These are phyloP conservation scores for Phoenoteleia sp. DNA, from an alignment of 2,888 invertebrate species.

Conservation along the genomic window DNA sequence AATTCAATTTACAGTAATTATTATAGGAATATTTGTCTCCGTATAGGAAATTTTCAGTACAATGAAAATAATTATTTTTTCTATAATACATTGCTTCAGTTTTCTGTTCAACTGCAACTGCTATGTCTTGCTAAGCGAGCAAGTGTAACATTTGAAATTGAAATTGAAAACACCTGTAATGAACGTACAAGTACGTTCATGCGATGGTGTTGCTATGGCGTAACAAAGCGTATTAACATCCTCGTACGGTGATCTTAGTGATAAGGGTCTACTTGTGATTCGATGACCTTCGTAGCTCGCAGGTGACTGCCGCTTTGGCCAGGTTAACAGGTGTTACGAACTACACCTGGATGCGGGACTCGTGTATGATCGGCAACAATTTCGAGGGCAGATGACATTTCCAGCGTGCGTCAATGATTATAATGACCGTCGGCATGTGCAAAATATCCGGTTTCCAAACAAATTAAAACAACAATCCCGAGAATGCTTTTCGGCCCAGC, in stretches of 20 bases:
- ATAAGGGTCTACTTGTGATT: conserved; percentile 71
- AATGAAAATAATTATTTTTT: no score
- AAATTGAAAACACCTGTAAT: conserved; percentile 64
- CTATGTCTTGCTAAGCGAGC: conserved; percentile 14
- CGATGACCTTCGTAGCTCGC: conserved; percentile 70
- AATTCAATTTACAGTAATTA: no score
- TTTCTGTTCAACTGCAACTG: conserved; percentile 8
- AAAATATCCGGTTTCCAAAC: conserved; percentile 51
- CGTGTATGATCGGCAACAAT: conserved; percentile 50
- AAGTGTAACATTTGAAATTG: conserved; percentile 49
- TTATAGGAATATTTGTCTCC: no score
- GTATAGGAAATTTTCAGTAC: no score
- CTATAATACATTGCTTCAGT: no score
- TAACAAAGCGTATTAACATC: conserved; percentile 66
- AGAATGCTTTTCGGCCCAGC: background rate
- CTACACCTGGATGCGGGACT: conserved; percentile 72
- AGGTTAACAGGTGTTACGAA: conserved; percentile 71
- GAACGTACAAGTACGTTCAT: conserved; percentile 10
- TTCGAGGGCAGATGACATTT: conserved; percentile 60
- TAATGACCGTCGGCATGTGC: conserved; percentile 49
- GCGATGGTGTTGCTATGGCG: conserved; percentile 36
- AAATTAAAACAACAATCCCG: conserved; percentile 18
- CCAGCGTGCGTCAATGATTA: conserved; percentile 23
- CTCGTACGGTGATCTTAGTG: conserved; percentile 56
- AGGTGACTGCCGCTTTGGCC: conserved; percentile 68